Evolutionary conservation across 1,140 invertebrate genomes (phyloP).

Genomic region (Macrotrachela quadricornifera): DNA sequence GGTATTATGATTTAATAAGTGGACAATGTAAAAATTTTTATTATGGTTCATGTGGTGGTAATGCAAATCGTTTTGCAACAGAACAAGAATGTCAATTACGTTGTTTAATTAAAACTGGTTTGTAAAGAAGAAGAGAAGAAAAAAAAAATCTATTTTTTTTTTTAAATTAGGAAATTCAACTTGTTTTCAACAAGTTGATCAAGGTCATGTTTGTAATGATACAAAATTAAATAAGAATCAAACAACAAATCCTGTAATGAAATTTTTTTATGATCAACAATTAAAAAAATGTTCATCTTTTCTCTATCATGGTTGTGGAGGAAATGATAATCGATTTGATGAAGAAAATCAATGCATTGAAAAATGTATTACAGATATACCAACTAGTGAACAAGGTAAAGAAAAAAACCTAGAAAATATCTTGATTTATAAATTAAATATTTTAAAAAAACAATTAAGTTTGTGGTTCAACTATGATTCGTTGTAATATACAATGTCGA

Average conservation of each 20-base stretch:
- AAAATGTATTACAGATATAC: background rate
- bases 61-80: slow-evolving; percentile 24
- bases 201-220: background rate
- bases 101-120: background rate
- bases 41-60: slow-evolving; percentile 28
- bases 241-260: background rate
- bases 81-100: background rate
- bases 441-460: background rate
- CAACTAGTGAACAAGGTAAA: slow-evolving; percentile 2
- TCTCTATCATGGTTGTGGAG: slow-evolving; percentile 20
- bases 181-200: background rate
- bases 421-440: background rate
- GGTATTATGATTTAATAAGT: slow-evolving; percentile 1
- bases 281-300: slow-evolving; percentile 25
- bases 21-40: slow-evolving; percentile 4
- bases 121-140: background rate
- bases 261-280: slow-evolving; percentile 14
- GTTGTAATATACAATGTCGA: background rate
- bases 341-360: background rate
- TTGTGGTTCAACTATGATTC: background rate
- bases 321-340: slow-evolving; percentile 8
- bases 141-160: background rate
- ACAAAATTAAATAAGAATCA: background rate
- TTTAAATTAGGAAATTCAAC: background rate
- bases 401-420: background rate